Percentiles rank a stretch among this genome's conserved stretches.
Conservation (phyloP, 2,113 vertebrate genomes). For the Ptilonorhynchus violaceus region DNA sequence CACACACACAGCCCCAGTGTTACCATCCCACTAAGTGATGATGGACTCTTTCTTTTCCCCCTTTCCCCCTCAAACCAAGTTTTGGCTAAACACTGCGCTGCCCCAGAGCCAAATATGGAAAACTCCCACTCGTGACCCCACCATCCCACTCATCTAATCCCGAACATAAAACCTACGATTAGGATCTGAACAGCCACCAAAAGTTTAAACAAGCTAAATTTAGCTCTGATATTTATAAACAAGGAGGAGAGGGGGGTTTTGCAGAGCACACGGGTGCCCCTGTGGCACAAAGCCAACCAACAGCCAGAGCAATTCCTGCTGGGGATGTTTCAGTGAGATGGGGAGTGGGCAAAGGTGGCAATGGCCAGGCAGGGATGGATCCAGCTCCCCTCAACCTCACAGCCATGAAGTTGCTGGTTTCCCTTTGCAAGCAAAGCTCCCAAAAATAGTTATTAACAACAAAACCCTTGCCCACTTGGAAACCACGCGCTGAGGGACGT, state of each 20-base stretch:
- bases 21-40: neutral
- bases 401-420: neutral
- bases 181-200: constrained; percentile 39
- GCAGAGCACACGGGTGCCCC: neutral
- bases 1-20: neutral
- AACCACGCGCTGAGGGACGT: rapidly evolving
- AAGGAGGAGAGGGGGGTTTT: neutral
- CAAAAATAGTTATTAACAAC: neutral
- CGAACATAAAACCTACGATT: constrained; percentile 33
- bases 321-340: neutral
- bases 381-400: neutral
- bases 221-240: constrained; percentile 48
- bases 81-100: neutral
- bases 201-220: constrained; percentile 59
- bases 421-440: neutral
- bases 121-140: constrained; percentile 1
- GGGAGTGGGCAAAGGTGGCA: neutral
- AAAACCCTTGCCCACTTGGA: neutral
- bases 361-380: neutral
- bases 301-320: neutral
- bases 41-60: neutral
- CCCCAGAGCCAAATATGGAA: constrained; percentile 13
- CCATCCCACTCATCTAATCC: neutral
- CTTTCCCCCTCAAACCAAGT: neutral
- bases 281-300: neutral